These are phyloP conservation scores for Ophonus ardosiacus DNA, from an alignment of 2,888 invertebrate genomes.

Conservation along the genomic window DNA sequence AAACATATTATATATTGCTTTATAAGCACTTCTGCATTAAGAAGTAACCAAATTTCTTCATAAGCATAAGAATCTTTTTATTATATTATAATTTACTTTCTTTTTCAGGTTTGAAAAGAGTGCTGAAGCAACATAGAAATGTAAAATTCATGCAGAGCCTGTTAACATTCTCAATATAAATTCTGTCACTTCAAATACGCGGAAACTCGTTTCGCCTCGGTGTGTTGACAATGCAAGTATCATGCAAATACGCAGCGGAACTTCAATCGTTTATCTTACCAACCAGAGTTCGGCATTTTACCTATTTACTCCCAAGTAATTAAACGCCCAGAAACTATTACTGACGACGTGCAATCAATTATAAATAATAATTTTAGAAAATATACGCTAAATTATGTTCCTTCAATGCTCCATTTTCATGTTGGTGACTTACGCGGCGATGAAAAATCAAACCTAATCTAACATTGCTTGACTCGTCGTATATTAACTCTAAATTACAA, in stretches of 20 bases:
- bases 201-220: constrained; percentile 16
- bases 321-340: not conserved
- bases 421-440: no score
- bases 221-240: constrained; percentile 49
- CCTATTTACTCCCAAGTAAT: constrained; percentile 12
- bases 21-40: no score
- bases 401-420: no score
- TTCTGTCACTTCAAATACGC: constrained; percentile 57
- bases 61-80: not conserved
- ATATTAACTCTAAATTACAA: no score
- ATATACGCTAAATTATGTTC: not conserved
- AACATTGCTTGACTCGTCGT: no score
- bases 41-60: no score
- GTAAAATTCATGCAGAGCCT: constrained; percentile 52
- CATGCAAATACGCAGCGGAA: constrained; percentile 38
- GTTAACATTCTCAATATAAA: constrained; percentile 60
- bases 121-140: constrained; percentile 47
- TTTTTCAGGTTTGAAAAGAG: constrained; percentile 21
- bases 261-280: constrained; percentile 14
- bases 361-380: not conserved
- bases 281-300: constrained; percentile 1
- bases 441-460: no score
- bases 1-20: no score
- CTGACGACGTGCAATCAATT: not conserved
- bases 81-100: not conserved